These are phyloP conservation scores for Ammodytes dubius DNA, from an alignment of 2,113 vertebrate genomes.

Conservation along the genomic window DNA sequence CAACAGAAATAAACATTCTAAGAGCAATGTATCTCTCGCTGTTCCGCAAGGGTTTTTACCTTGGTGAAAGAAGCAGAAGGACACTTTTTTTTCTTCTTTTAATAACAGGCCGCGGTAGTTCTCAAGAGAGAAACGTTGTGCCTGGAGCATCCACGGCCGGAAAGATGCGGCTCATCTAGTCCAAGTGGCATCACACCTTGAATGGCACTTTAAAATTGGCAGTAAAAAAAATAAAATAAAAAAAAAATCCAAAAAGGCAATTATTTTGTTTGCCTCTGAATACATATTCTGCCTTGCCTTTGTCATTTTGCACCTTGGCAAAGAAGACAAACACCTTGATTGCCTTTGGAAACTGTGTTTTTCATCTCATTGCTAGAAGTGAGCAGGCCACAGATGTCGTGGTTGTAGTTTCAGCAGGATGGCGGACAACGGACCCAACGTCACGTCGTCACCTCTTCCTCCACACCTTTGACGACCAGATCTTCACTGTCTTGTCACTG, in stretches of 20 bases:
- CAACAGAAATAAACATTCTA: constrained; percentile 12
- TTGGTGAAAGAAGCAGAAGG: constrained; percentile 59
- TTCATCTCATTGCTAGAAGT: constrained; percentile 19
- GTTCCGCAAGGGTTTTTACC: constrained; percentile 20
- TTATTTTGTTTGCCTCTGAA: constrained; percentile 37
- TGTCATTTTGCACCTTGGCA: constrained; percentile 29
- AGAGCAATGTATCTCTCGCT: constrained; percentile 30
- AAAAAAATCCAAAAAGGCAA: constrained; percentile 45
- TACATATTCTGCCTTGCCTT: constrained; percentile 19
- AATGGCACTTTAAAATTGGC: constrained; percentile 78
- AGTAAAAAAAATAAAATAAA: constrained; percentile 36
- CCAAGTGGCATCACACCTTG: constrained; percentile 52
- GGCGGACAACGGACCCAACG: constrained; percentile 18
- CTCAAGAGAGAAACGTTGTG: constrained; percentile 25
- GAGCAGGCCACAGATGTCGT: constrained; percentile 40
- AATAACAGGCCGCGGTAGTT: constrained; percentile 30
- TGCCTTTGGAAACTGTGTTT: constrained; percentile 55
- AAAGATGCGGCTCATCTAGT: constrained; percentile 30
- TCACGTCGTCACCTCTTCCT: constrained; percentile 82
- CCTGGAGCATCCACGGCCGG: constrained; percentile 13
- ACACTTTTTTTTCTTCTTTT: constrained; percentile 59
- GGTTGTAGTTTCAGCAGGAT: constrained; percentile 36
- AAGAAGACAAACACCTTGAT: constrained; percentile 39
- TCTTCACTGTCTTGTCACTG: constrained; percentile 96
- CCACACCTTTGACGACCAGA: constrained; percentile 88